Conservation (phyloP, 1,140 invertebrate species). For the Eueides isabella region DNA sequence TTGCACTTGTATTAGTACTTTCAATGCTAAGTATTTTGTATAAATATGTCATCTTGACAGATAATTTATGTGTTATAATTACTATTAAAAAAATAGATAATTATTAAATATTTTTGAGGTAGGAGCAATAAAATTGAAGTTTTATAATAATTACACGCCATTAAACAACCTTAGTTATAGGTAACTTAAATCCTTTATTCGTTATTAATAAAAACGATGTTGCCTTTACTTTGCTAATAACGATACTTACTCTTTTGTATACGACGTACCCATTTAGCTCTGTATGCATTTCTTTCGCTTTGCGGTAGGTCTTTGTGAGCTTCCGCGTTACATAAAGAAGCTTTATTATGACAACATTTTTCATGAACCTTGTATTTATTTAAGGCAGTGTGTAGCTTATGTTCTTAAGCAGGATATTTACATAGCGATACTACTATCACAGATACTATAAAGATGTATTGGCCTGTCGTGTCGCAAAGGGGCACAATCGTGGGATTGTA, state of each 20-base stretch:
- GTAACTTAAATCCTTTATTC: not conserved
- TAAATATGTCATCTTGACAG: too few species aligned
- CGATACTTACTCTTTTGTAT: not conserved
- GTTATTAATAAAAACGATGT: not conserved
- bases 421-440: not conserved
- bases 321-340: slow-evolving; percentile 32
- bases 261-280: slow-evolving; percentile 20
- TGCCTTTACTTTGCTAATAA: not conserved
- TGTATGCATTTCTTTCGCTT: slow-evolving; percentile 31
- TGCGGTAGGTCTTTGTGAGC: slow-evolving; percentile 33
- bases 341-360: slow-evolving; percentile 35
- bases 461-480: too few species aligned
- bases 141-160: too few species aligned
- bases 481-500: too few species aligned
- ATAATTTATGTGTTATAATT: too few species aligned
- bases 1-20: too few species aligned
- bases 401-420: not conserved
- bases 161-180: too few species aligned
- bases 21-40: too few species aligned
- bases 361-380: slow-evolving; percentile 25
- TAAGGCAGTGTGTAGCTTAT: not conserved
- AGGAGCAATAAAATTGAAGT: too few species aligned
- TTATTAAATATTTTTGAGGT: too few species aligned
- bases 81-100: too few species aligned
- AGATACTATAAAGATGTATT: not conserved